Conservation (phyloP, 2,797 vertebrate species). For the Apodemus agrarius region DNA sequence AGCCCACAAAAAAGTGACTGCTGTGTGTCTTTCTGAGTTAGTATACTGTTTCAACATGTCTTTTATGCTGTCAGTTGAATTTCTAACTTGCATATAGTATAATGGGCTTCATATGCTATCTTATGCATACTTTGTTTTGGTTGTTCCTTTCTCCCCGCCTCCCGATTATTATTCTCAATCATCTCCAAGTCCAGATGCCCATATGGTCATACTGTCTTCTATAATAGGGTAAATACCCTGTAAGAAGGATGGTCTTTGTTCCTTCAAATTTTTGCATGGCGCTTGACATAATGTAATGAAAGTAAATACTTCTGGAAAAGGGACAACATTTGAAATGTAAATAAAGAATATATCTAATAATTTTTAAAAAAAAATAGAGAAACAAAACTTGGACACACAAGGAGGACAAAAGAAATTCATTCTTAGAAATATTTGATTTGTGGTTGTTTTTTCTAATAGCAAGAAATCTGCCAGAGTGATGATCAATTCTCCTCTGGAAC, state of each 20-base stretch:
- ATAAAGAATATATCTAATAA: too few relatives aligned
- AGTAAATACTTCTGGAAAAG: neutral
- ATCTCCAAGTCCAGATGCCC: too few relatives aligned
- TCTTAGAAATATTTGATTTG: conserved; percentile 74
- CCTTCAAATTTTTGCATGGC: conserved; percentile 6
- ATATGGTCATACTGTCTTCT: neutral
- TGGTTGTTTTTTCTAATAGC: conserved; percentile 26
- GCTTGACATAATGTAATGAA: conserved; percentile 60
- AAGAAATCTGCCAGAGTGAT: conserved; percentile 81
- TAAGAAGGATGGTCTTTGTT: conserved; percentile 17
- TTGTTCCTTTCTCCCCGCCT: neutral
- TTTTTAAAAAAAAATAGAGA: neutral
- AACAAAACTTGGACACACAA: neutral
- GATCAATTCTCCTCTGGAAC: conserved; percentile 82
- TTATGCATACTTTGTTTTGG: neutral
- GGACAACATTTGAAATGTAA: too few relatives aligned
- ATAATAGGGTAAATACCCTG: neutral
- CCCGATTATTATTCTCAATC: neutral
- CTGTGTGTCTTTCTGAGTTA: neutral
- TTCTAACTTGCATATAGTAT: neutral
- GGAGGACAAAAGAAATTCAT: neutral
- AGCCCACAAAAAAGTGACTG: neutral
- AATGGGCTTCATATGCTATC: neutral
- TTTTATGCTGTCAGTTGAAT: neutral
- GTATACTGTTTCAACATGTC: neutral